These are phyloP conservation scores for Nycticebus coucang DNA, from an alignment of 2,113 vertebrate genomes.

Conservation along the genomic window DNA sequence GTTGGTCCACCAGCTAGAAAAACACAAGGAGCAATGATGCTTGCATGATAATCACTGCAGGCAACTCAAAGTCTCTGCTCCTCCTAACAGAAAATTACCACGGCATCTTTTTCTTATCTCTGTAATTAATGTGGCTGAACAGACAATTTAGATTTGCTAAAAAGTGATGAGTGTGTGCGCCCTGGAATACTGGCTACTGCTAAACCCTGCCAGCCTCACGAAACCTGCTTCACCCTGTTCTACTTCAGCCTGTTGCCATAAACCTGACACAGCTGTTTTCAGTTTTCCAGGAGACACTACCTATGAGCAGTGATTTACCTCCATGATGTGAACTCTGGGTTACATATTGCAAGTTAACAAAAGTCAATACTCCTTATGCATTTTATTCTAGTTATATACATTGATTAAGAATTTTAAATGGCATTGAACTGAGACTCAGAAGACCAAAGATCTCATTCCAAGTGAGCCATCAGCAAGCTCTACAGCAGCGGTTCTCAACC, in stretches of 20 bases:
- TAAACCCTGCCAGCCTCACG: background rate
- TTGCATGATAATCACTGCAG: background rate
- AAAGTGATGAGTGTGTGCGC: too few relatives aligned
- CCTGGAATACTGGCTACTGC: rapidly evolving
- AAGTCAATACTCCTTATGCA: background rate
- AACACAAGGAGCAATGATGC: conserved; percentile 58
- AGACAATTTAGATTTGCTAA: background rate
- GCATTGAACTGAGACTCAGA: background rate
- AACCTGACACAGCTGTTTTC: background rate
- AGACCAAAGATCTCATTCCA: background rate
- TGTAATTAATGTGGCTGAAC: background rate
- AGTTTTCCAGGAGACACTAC: background rate
- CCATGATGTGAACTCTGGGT: background rate
- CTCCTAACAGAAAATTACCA: background rate
- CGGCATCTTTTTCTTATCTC: background rate
- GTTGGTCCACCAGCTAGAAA: conserved; percentile 90
- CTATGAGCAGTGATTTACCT: background rate
- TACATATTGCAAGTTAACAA: background rate
- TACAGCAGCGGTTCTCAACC: too few relatives aligned
- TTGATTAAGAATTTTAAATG: background rate
- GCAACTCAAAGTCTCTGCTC: background rate
- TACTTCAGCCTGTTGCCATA: background rate
- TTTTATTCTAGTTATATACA: background rate
- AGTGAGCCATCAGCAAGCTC: background rate
- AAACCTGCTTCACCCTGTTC: background rate